Evolutionary conservation across 1,140 invertebrate species (phyloP).

Genomic region (Pomacea maculata): DNA sequence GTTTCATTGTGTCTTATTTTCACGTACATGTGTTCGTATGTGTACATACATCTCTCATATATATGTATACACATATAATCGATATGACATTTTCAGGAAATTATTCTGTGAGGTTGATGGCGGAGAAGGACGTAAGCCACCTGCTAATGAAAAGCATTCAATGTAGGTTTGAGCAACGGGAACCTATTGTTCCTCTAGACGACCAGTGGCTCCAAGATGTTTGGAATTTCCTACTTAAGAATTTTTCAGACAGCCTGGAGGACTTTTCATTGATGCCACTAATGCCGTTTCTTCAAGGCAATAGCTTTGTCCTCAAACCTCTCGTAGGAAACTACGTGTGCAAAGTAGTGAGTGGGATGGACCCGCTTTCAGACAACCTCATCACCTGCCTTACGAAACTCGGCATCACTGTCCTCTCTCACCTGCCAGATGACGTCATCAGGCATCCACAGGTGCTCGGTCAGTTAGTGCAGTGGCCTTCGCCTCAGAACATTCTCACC

Average conservation of each 20-base stretch:
- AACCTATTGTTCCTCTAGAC: not conserved
- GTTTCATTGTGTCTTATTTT: too few species aligned
- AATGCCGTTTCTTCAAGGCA: not conserved
- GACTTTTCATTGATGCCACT: constrained; percentile 4
- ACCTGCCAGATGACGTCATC: constrained; percentile 13
- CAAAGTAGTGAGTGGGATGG: not conserved
- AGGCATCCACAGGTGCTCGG: constrained; percentile 6
- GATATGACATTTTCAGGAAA: too few species aligned
- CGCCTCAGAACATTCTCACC: constrained; percentile 1
- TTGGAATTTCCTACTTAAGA: constrained; percentile 8
- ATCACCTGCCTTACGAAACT: not conserved
- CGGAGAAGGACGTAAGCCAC: too few species aligned
- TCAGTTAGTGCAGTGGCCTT: constrained; percentile 14
- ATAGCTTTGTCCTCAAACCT: not conserved
- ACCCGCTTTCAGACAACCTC: not conserved
- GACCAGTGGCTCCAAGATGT: constrained; percentile 18
- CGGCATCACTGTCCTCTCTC: constrained; percentile 13
- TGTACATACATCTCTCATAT: too few species aligned
- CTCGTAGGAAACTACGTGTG: constrained; percentile 11
- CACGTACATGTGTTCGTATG: too few species aligned
- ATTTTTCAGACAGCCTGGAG: not conserved
- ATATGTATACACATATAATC: too few species aligned
- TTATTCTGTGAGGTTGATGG: too few species aligned
- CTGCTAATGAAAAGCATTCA: constrained; percentile 4
- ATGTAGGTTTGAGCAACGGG: not conserved